These are phyloP conservation scores for Emys orbicularis DNA, from an alignment of 2,797 vertebrate genomes.

Conservation along the genomic window DNA sequence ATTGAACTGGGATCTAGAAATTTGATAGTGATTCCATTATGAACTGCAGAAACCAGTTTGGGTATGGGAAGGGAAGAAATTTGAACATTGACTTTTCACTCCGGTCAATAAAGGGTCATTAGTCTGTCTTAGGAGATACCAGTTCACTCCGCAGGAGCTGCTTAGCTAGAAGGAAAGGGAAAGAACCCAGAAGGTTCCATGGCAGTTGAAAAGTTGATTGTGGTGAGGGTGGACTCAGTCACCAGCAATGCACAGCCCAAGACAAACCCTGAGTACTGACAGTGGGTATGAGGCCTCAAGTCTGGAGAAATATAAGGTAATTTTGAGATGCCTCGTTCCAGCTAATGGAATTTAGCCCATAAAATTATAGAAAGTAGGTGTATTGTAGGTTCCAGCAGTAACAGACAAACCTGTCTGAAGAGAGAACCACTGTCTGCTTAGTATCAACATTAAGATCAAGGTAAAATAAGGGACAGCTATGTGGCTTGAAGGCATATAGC, in stretches of 20 bases:
- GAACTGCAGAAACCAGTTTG: no score
- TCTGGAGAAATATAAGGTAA: not conserved
- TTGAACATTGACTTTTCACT: not conserved
- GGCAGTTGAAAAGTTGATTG: not conserved
- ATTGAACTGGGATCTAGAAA: not conserved
- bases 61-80: not conserved
- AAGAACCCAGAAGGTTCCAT: not conserved
- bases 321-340: no score
- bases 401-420: not conserved
- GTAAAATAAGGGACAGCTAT: not conserved
- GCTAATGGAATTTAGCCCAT: accelerated
- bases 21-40: not conserved
- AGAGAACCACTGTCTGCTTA: not conserved
- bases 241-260: not conserved
- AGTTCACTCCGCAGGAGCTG: not conserved
- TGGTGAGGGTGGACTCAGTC: not conserved
- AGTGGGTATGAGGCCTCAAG: accelerated
- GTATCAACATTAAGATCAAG: not conserved
- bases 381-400: accelerated
- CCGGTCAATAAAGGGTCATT: not conserved
- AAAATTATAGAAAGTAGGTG: not conserved
- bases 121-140: not conserved
- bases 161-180: not conserved
- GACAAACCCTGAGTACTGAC: accelerated
- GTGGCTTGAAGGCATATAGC: not conserved